These are phyloP conservation scores for Athene cunicularia DNA, from an alignment of 2,113 vertebrate species.

Conservation along the genomic window DNA sequence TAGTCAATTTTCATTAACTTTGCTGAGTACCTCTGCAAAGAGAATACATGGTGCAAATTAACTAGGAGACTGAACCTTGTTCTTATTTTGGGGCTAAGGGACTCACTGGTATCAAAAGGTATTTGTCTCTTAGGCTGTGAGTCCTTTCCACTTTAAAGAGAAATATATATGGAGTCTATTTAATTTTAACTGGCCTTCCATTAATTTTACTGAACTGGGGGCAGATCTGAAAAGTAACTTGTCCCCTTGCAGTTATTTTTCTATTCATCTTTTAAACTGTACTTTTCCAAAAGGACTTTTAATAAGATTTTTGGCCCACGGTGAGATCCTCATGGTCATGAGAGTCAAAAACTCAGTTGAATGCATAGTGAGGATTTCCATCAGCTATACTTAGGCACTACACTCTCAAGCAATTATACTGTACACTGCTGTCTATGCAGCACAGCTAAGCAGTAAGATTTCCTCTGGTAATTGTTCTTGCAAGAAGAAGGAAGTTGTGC, in stretches of 20 bases:
- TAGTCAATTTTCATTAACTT: constrained; percentile 33
- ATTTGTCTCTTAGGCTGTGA: background rate
- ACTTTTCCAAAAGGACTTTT: background rate
- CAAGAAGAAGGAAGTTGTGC: background rate
- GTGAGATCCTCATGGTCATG: background rate
- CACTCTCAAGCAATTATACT: background rate
- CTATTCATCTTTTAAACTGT: background rate
- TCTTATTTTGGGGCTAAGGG: background rate
- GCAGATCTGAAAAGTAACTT: background rate
- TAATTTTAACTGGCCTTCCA: background rate
- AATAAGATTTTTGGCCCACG: background rate
- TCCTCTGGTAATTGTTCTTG: background rate
- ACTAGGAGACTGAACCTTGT: background rate
- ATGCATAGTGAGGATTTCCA: background rate
- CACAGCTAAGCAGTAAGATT: background rate
- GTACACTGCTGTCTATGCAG: background rate
- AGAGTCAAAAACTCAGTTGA: background rate
- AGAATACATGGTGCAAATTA: background rate
- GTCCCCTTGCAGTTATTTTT: background rate
- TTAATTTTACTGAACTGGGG: background rate
- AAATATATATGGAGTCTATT: background rate
- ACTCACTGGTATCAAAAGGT: background rate
- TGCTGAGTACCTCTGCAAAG: background rate
- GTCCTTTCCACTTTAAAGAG: background rate
- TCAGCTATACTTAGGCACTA: background rate